Conservation (phyloP, 1,140 invertebrate species). For the Wasmannia auropunctata region DNA sequence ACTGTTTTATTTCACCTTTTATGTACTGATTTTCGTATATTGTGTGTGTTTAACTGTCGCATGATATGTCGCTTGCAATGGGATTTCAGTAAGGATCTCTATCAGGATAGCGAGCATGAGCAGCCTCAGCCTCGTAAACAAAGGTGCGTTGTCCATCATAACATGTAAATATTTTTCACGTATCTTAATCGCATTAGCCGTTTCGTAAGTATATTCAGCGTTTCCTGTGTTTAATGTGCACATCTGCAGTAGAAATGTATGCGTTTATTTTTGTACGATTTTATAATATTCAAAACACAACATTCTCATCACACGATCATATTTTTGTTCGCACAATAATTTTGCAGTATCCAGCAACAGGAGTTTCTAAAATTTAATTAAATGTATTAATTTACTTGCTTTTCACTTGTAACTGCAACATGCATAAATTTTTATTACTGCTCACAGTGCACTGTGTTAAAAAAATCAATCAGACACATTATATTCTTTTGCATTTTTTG, state of each 20-base stretch:
- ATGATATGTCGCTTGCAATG: constrained; percentile 73
- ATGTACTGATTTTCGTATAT: constrained; percentile 45
- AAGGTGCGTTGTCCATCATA: constrained; percentile 75
- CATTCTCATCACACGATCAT: neutral
- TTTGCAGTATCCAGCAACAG: neutral
- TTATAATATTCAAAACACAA: constrained; percentile 4
- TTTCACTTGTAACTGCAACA: neutral
- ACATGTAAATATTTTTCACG: neutral
- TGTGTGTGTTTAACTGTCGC: constrained; percentile 74
- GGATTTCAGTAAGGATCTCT: constrained; percentile 81
- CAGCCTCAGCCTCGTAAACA: constrained; percentile 78
- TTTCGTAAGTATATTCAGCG: constrained; percentile 14
- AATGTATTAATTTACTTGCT: constrained; percentile 22
- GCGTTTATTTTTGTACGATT: neutral
- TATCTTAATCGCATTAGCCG: neutral
- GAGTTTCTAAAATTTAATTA: constrained; percentile 6
- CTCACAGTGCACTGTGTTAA: constrained; percentile 17
- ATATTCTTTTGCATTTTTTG: neutral
- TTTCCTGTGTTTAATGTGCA: neutral
- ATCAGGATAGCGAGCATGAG: constrained; percentile 81
- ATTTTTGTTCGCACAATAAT: constrained; percentile 25
- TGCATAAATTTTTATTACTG: neutral
- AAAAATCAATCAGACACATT: neutral
- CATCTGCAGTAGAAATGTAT: neutral
- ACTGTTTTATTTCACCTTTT: neutral